Evolutionary conservation across 2,888 invertebrate genomes (phyloP), one percentile per base, ranked within the genome.

Genomic region (Drosophila acutilabella): DNA sequence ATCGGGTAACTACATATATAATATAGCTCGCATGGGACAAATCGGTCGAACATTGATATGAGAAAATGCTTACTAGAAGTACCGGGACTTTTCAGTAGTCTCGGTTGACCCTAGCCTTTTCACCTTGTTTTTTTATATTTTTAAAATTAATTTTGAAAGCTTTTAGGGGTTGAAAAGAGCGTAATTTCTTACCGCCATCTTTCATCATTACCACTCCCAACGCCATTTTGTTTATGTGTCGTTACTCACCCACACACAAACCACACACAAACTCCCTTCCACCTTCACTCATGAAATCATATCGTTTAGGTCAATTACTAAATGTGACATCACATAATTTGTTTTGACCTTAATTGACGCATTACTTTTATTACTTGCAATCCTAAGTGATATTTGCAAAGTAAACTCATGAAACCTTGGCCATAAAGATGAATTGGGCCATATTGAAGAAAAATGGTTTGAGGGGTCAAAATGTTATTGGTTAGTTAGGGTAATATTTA

Each of bases 281-380:
- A 23, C 23, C 26, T 7, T 7, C 26, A 26, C 30, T 8, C 8
- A 30, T 8, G n/a, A 36, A 56, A 13, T 36, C 11, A 13, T 36
- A 36, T 33, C 44, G 20, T 44, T 56, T 36, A 36, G 33, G 10
- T 33, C 36, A 44, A 56, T 56, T 56, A 56, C 54, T 44, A 44
- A 44, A 23, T 42, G 40, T 48, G 56, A 71, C 62, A 62, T 64
- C 45, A 64, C 44, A 8, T n/a, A 54, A 20, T 44, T 41, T 26
- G 26, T 20, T 53, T 30, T 33, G 41, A 11, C 4, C 50, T 53
- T 64, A 47, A 64, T 60, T 52, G 42, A 52, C 41, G 44, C 51
- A 38, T 57, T 40, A 57, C 47, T 48, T 47, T 47, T 48, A 57
- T 57, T 57, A 26, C 38, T 47, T 38, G 23, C 42, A 60, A 51